A percentile compares a stretch with the other conserved stretches of the same genome.
These are phyloP conservation scores for Lepus townsendii DNA, from an alignment of 2,797 vertebrate genomes.

Conservation along the genomic window DNA sequence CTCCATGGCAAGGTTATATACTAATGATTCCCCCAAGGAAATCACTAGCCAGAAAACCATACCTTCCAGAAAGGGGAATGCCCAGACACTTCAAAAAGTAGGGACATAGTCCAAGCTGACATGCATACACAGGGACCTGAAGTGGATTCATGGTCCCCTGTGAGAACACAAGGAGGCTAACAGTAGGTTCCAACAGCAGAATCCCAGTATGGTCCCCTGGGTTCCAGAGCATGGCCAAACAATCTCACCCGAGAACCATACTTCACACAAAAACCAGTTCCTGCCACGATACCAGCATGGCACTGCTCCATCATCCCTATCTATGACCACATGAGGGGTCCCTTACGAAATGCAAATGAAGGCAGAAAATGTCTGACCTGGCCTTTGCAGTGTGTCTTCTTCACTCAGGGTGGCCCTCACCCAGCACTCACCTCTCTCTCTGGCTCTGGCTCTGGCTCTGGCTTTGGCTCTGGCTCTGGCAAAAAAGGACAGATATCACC, in stretches of 20 bases:
- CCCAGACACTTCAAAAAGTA: neutral
- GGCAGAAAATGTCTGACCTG: neutral
- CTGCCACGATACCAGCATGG: neutral
- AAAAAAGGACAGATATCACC: neutral
- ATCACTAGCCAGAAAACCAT: neutral
- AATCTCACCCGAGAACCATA: neutral
- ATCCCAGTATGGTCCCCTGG: neutral
- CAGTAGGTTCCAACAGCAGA: neutral
- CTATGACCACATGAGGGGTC: neutral
- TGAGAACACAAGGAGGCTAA: neutral
- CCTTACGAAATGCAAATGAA: neutral
- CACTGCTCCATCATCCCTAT: neutral
- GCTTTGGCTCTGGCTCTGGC: neutral
- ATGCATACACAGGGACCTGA: neutral
- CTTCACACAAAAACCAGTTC: neutral
- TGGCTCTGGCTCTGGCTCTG: too few species aligned
- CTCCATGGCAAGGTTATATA: neutral
- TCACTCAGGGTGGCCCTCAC: neutral
- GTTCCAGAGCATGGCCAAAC: neutral
- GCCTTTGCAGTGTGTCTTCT: accelerated
- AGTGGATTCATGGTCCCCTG: neutral
- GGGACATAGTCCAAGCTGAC: neutral
- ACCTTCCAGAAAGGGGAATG: neutral
- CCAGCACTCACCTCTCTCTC: neutral
- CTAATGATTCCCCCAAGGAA: neutral